Evolutionary conservation across 1,140 invertebrate species (phyloP).

Genomic region (Heliconius congener): DNA sequence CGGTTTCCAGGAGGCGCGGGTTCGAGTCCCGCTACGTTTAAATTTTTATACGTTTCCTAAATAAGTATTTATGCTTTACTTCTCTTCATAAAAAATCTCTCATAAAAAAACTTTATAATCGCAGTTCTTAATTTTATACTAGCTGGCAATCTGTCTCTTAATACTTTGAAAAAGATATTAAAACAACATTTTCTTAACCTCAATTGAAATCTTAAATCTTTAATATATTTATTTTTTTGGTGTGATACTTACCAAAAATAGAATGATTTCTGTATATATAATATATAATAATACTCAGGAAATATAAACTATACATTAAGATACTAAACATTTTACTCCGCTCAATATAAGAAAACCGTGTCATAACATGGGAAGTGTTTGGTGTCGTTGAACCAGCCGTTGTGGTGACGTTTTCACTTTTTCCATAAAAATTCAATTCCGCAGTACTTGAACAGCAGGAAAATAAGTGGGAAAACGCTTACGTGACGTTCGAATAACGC

Average conservation of each 20-base stretch:
- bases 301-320: not conserved
- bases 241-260: too few relatives aligned
- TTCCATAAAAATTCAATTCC: conserved; percentile 63
- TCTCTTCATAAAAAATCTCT: too few relatives aligned
- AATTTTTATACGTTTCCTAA: too few relatives aligned
- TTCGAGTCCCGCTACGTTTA: too few relatives aligned
- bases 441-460: conserved; percentile 49
- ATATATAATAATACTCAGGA: not conserved
- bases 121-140: too few relatives aligned
- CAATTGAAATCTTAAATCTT: too few relatives aligned
- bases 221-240: not conserved
- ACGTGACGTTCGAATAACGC: conserved; percentile 54
- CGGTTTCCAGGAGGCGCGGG: too few relatives aligned
- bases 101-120: too few relatives aligned
- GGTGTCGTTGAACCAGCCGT: conserved; percentile 39
- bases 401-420: conserved; percentile 64
- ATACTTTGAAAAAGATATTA: too few relatives aligned
- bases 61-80: too few relatives aligned
- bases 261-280: not conserved
- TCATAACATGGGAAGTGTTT: conserved; percentile 35
- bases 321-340: not conserved
- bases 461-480: conserved; percentile 63
- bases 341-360: conserved; percentile 25
- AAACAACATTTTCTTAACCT: too few relatives aligned
- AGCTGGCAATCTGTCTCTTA: too few relatives aligned